Percentiles rank a stretch among this genome's conserved stretches.
Evolutionary conservation across 2,797 vertebrate species (phyloP).

Genomic region (Saguinus oedipus): DNA sequence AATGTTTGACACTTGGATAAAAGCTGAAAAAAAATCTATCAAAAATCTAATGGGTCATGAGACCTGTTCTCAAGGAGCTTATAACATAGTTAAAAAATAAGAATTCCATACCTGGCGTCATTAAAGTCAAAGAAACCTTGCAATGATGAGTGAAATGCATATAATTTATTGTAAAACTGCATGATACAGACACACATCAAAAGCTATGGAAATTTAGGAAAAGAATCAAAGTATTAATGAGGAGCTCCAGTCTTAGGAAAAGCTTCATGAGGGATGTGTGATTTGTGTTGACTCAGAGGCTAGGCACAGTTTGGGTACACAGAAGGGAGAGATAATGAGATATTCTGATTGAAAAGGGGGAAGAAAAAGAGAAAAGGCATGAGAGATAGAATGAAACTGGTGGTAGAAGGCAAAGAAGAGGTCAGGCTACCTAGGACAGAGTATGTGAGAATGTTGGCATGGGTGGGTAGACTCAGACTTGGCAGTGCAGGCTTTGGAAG

Average conservation of each 20-base stretch:
- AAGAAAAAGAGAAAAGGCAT: neutral
- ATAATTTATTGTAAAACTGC: neutral
- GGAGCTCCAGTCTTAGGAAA: neutral
- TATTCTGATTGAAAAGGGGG: neutral
- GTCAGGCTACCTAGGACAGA: neutral
- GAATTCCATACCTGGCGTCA: neutral
- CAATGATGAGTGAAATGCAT: neutral
- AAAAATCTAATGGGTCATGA: neutral
- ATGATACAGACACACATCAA: neutral
- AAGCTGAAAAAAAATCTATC: neutral
- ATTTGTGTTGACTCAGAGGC: neutral
- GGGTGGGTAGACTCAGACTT: neutral
- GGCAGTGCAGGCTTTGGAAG: neutral
- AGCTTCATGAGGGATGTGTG: neutral
- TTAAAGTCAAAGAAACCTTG: slow-evolving; percentile 11
- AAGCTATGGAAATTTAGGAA: slow-evolving; percentile 1
- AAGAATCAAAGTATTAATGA: neutral
- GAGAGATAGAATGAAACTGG: neutral
- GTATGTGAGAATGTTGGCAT: neutral
- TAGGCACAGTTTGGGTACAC: slow-evolving; percentile 1
- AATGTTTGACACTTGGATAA: slow-evolving; percentile 38
- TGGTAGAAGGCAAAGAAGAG: neutral
- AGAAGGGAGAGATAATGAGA: neutral
- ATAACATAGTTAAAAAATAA: neutral
- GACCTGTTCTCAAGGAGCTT: slow-evolving; percentile 15